Base-by-base conservation (phyloP, 2,888 invertebrate genomes). In the Dusona sp. region DNA sequence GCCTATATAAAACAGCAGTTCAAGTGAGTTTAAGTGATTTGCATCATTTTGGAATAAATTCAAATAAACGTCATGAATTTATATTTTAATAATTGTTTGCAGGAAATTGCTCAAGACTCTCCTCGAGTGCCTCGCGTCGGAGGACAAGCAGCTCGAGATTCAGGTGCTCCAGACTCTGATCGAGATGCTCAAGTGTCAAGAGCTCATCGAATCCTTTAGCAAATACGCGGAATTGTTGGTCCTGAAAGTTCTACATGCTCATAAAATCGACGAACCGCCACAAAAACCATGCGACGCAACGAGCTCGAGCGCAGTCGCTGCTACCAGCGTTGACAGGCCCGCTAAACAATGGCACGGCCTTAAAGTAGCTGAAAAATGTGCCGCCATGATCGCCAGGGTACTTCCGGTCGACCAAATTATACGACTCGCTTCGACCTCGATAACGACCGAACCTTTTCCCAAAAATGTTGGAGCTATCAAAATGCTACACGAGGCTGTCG, bases 391-490 rank as follows among this genome's bases (percentile, higher is more conserved):
- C 85, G 98, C 98, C 65, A 95, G 96, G 29, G 97, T 97, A 64
- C 95, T 99, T 91, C 98, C 98, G 2, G 96, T 98, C 0, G 97
- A 97, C 88, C 96, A 97, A 93, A 96, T 97, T 74, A 96, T 97
- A 64, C 96, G 97, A 94, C 95, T 97, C 0, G 95, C 98, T 25
- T 96, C 96, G 91, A 98, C 99, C 0, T 97, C 99, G 90, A 98
- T 99, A 89, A 96, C 97, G 45, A 98, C 98, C 0, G 97, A 97
- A 89, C 96, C 97, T 33, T 98, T 96, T 95, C 98, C 99, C 0
- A 96, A 97, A 82, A 98, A 98, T 92, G 96, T 98, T 94, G 98
- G 98, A 89, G 98, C 98, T 84, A 97, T 99, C 72, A 99, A 99
- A 95, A 97, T 99, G 95, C 95, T 98, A 65, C 97, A 97, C 0